These are phyloP conservation scores for Cyclophora punctaria DNA, from an alignment of 2,888 invertebrate species.

Conservation along the genomic window DNA sequence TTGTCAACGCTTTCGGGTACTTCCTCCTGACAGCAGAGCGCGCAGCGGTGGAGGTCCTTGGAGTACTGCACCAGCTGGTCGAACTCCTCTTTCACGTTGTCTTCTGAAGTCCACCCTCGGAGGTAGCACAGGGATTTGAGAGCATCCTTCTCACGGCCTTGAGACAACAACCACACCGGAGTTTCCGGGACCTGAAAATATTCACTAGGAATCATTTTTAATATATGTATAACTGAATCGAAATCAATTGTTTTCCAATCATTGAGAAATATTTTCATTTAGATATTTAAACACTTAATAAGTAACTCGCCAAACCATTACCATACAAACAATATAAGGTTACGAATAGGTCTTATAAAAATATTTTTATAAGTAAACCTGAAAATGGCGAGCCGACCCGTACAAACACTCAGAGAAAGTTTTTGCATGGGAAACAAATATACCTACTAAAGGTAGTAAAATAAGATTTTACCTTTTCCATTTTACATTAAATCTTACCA, in stretches of 20 bases:
- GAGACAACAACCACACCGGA: conserved; percentile 72
- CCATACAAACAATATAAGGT: too few relatives aligned
- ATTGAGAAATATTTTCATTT: too few relatives aligned
- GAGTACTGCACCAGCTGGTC: conserved; percentile 54
- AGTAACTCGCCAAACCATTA: too few relatives aligned
- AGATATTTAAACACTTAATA: too few relatives aligned
- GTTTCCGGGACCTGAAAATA: conserved; percentile 69
- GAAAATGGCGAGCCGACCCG: too few relatives aligned
- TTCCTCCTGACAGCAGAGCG: conserved; percentile 44
- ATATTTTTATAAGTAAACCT: not conserved
- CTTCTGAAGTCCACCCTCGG: conserved; percentile 69
- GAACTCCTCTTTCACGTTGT: conserved; percentile 64
- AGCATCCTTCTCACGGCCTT: conserved; percentile 66
- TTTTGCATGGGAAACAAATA: too few relatives aligned
- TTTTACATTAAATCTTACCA: conserved; percentile 40
- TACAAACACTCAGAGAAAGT: too few relatives aligned
- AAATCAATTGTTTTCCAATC: too few relatives aligned
- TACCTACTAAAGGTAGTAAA: too few relatives aligned
- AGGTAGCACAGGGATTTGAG: conserved; percentile 68
- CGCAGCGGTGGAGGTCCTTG: conserved; percentile 46
- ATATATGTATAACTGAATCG: too few relatives aligned
- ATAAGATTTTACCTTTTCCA: too few relatives aligned
- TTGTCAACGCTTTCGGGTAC: conserved; percentile 9
- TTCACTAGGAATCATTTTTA: too few relatives aligned
- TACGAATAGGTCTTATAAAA: not conserved